These are phyloP conservation scores for Coracopsis vasa DNA, from an alignment of 2,113 vertebrate genomes.

Conservation along the genomic window DNA sequence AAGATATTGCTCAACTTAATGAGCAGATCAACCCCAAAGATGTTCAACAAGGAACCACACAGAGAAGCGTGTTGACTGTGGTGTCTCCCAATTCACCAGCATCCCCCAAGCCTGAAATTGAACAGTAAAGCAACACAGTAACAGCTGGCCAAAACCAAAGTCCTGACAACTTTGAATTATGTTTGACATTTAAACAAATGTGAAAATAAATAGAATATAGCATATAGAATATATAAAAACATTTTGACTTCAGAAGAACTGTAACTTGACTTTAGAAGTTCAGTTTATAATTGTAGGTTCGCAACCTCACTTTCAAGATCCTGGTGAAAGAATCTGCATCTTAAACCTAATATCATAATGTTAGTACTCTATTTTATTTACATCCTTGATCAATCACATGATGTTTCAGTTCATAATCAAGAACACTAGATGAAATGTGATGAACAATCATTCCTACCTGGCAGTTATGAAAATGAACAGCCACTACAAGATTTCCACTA, in stretches of 20 bases:
- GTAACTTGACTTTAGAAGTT: neutral
- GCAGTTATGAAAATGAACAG: slow-evolving; percentile 91
- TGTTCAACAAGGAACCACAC: neutral
- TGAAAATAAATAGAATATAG: neutral
- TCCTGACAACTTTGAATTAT: neutral
- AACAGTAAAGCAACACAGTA: neutral
- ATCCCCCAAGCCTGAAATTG: neutral
- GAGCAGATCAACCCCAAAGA: neutral
- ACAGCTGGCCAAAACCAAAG: neutral
- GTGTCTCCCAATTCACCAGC: neutral
- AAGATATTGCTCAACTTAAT: neutral
- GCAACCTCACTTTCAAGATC: neutral
- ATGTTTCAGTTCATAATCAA: neutral
- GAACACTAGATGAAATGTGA: neutral
- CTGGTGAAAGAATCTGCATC: neutral
- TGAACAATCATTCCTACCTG: slow-evolving; percentile 77
- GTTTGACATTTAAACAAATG: rapidly evolving
- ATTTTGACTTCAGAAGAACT: neutral
- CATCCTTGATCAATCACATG: neutral
- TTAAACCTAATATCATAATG: neutral
- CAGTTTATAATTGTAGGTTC: neutral
- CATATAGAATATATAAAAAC: neutral
- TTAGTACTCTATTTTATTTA: neutral
- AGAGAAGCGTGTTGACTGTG: neutral
- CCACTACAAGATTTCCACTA: slow-evolving; percentile 87